A percentile compares a stretch with the other conserved stretches of the same genome.
Evolutionary conservation across 2,888 invertebrate species (phyloP).

Genomic region (Reticulitermes lucifugus): DNA sequence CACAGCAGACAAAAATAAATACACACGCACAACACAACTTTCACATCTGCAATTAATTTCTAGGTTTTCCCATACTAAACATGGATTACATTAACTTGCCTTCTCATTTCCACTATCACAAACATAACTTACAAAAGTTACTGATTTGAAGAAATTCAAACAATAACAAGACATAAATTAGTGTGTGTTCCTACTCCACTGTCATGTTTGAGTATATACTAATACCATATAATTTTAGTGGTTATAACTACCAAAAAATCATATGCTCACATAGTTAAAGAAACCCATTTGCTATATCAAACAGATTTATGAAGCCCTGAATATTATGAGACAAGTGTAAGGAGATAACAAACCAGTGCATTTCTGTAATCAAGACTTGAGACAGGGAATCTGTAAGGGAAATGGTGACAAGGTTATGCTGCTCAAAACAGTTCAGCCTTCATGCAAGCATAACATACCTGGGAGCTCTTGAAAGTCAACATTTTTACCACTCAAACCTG

Average conservation of each 20-base stretch:
- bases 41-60: not conserved
- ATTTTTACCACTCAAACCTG: not conserved
- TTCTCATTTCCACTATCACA: not conserved
- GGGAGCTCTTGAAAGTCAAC: too few relatives aligned
- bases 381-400: not conserved
- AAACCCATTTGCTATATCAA: not conserved
- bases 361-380: not conserved
- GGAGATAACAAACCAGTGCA: not conserved
- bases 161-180: not conserved
- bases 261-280: not conserved
- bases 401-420: too few relatives aligned
- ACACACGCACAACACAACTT: conserved; percentile 13
- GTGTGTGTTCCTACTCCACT: not conserved
- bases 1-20: conserved; percentile 14
- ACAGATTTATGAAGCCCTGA: conserved; percentile 1
- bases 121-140: not conserved
- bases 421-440: too few relatives aligned
- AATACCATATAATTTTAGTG: not conserved
- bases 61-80: not conserved
- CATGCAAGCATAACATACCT: too few relatives aligned
- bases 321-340: not conserved
- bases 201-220: not conserved
- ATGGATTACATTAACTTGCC: not conserved
- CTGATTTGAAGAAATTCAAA: not conserved
- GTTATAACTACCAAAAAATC: not conserved